Percentiles rank a stretch among this genome's conserved stretches.
Evolutionary conservation across 1,140 invertebrate species (phyloP).

Genomic region (Diorhabda sublineata): DNA sequence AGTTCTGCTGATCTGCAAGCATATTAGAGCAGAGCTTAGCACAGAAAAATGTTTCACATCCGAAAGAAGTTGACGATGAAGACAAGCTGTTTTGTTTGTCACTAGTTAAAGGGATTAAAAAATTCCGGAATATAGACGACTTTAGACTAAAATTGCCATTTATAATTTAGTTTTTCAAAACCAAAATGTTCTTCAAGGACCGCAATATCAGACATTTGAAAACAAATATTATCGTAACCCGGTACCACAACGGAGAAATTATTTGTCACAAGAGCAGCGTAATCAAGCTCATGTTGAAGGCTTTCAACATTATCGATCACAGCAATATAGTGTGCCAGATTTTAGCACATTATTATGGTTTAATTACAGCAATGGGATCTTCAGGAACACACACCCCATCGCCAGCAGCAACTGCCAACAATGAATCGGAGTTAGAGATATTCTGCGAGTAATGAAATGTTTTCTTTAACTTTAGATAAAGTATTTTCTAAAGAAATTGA

Average conservation of each 20-base stretch:
- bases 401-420: constrained; percentile 4
- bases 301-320: not conserved
- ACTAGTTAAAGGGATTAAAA: constrained; percentile 35
- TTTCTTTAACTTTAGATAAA: not conserved
- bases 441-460: not conserved
- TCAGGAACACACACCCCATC: constrained; percentile 1
- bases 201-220: not conserved
- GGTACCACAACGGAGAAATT: not conserved
- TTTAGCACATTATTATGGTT: constrained; percentile 5
- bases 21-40: constrained; percentile 26
- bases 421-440: not conserved
- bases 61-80: constrained; percentile 33
- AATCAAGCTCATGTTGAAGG: not conserved
- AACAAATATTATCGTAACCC: not conserved
- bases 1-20: constrained; percentile 23
- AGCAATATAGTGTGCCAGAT: not conserved
- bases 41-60: constrained; percentile 30
- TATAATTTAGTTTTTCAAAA: constrained; percentile 6
- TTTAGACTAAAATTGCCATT: constrained; percentile 34
- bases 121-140: constrained; percentile 33
- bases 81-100: constrained; percentile 39
- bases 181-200: constrained; percentile 3
- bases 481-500: not conserved
- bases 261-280: constrained; percentile 1
- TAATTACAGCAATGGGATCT: not conserved